Conservation (phyloP, 2,113 vertebrate genomes). For the Caretta caretta region DNA sequence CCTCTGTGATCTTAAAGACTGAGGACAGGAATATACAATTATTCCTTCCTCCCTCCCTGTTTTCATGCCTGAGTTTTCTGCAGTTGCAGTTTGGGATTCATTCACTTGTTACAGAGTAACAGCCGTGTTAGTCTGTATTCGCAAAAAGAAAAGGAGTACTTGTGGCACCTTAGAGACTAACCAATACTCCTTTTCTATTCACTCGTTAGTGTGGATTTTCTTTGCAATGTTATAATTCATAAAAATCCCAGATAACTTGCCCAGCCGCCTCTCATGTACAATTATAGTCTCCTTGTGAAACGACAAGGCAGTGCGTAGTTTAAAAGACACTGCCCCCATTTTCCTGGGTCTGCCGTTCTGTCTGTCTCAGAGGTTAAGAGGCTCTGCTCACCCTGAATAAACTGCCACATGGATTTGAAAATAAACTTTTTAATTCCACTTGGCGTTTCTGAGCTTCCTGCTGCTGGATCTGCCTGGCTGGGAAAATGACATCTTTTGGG, state of each 20-base stretch:
- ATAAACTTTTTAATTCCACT: background rate
- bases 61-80: background rate
- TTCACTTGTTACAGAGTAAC: background rate
- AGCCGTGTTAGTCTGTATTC: too few relatives aligned
- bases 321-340: background rate
- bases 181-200: background rate
- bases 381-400: background rate
- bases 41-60: background rate
- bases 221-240: background rate
- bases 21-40: background rate
- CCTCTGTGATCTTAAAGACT: background rate
- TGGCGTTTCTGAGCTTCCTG: background rate
- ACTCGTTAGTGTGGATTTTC: background rate
- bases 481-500: conserved; percentile 53
- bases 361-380: background rate
- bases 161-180: too few relatives aligned
- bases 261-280: background rate
- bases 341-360: background rate
- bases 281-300: background rate
- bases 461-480: background rate
- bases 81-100: background rate
- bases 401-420: background rate
- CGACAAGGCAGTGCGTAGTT: accelerated
- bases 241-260: background rate
- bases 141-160: too few relatives aligned